Base-by-base conservation (phyloP, 2,797 vertebrate species). In the Paratrypauchen microcephalus region DNA sequence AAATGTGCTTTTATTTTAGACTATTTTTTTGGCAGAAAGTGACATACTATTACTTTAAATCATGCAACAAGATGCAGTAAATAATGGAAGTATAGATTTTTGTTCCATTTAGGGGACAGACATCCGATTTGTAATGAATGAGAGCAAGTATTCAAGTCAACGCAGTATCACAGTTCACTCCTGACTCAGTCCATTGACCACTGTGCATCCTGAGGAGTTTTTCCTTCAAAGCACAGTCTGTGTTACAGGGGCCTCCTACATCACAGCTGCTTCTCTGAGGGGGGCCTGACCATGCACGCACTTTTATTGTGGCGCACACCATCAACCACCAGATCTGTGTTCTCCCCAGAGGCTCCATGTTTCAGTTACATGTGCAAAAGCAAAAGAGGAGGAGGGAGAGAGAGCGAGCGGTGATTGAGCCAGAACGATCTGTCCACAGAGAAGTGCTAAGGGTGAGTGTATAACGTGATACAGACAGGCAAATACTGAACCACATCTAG, bases 221-320 rank as follows among this genome's bases (percentile, higher is more conserved):
- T 81, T 81, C 81, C 26, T 30, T 58, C 59, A 77, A 83, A 76
- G 75, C 47, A 5, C 73, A 85, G 18, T 15, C 75, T 83, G 76
- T 26, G 66, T 86, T 77, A 66, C 64, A 80, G 83, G 72, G 67
- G 70, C 76, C 82, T 87, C 84, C 83, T 70, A 83, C 77, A 82
- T 83, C 72, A 75, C 70, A 79, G 72, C 62, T 74, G 80, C 76
- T 78, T 83, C 78, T 73, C 63, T 64, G 8, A 36, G 19, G 72
- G 26, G 19, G 54, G 54, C 24, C n/a, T 50, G 59, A 58, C 62
- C 66, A 62, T 70, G 69, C 65, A 74, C 65, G 72, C 71, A 69
- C 71, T 76, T 85, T 75, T 79, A 71, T 73, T 76, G 69, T 72
- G 71, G 71, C 21, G 73, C 69, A 69, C 73, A 76, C 79, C 75